Conservation (phyloP, 1,140 invertebrate species). For the Plectrocnemia conspersa region DNA sequence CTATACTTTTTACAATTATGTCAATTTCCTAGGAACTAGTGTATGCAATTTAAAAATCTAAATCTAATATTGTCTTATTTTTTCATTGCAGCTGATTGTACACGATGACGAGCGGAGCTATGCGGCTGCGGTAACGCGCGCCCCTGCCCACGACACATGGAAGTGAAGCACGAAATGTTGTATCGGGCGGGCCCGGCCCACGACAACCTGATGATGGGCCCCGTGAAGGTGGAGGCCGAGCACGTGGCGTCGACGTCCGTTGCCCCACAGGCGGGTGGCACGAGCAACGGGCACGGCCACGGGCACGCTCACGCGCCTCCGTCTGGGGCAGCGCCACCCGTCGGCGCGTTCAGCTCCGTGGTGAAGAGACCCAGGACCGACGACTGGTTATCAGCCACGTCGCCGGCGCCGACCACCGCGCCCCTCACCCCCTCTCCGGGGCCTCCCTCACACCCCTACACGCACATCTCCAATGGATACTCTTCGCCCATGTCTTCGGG, state of each 20-base stretch:
- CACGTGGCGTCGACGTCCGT: constrained; percentile 42
- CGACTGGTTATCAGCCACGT: constrained; percentile 58
- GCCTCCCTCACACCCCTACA: constrained; percentile 52
- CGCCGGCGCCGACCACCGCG: constrained; percentile 55
- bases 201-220: constrained; percentile 40
- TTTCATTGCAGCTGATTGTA: background rate
- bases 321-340: background rate
- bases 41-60: no score
- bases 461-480: constrained; percentile 68
- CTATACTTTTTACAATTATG: background rate
- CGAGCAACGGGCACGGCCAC: constrained; percentile 7
- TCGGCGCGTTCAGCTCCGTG: constrained; percentile 19
- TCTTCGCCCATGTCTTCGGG: constrained; percentile 77
- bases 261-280: constrained; percentile 35
- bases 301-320: background rate
- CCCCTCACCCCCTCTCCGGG: constrained; percentile 57
- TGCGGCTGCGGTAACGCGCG: constrained; percentile 28
- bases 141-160: constrained; percentile 18
- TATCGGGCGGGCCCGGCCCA: constrained; percentile 40
- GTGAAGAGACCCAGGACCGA: constrained; percentile 44
- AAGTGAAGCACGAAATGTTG: constrained; percentile 32
- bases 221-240: constrained; percentile 48
- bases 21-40: no score
- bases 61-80: background rate
- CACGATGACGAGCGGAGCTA: constrained; percentile 15